These are phyloP conservation scores for Loriculus beryllinus DNA, from an alignment of 2,797 vertebrate genomes.

Conservation along the genomic window DNA sequence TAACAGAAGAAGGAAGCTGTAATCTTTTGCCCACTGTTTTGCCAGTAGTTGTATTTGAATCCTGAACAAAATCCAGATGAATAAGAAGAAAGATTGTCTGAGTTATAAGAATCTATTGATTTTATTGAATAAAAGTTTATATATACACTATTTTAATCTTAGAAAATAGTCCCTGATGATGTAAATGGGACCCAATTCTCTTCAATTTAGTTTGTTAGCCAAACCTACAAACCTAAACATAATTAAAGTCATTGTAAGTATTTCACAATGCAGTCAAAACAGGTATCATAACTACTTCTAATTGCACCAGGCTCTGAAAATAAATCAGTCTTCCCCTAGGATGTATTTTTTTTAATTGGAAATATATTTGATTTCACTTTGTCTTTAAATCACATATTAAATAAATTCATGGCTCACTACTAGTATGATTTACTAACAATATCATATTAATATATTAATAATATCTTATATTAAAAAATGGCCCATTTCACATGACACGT, in stretches of 20 bases:
- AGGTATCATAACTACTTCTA: neutral
- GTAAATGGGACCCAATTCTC: neutral
- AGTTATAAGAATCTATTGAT: neutral
- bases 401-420: neutral
- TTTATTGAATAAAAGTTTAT: neutral
- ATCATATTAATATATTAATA: neutral
- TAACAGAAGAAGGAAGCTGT: constrained; percentile 19
- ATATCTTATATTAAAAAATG: neutral
- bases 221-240: neutral
- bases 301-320: neutral
- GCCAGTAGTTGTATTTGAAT: neutral
- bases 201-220: neutral
- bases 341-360: neutral
- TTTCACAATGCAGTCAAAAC: neutral
- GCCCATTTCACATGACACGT: neutral
- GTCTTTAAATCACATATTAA: neutral
- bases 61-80: neutral
- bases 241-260: neutral
- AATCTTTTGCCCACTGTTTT: neutral
- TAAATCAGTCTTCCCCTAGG: neutral
- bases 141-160: neutral
- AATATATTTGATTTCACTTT: neutral
- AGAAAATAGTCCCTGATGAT: neutral
- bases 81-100: neutral
- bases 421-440: neutral